phyloP scores from a whole-genome alignment of 2,797 vertebrate genomes.

The Melanotaenia nigrans region DNA sequence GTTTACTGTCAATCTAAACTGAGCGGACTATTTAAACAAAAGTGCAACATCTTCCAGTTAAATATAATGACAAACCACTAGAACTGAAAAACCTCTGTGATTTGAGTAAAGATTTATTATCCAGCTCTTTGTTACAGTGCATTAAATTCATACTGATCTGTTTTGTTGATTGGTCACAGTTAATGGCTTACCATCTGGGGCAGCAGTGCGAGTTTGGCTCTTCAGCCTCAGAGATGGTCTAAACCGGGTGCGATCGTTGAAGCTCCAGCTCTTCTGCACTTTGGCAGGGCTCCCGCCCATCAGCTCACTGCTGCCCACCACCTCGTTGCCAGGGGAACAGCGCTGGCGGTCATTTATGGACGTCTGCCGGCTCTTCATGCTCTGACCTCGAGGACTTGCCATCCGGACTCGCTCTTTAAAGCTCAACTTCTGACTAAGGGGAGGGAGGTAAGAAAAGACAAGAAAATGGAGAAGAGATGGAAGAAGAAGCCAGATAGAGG shows the following conservation, averaged over 20 bases:
- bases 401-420: slow-evolving; percentile 98
- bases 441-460: background rate
- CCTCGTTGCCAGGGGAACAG: slow-evolving; percentile 86
- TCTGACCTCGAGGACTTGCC: slow-evolving; percentile 97
- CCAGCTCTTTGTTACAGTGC: background rate
- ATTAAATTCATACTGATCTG: too few relatives aligned
- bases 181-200: slow-evolving; percentile 87
- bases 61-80: background rate
- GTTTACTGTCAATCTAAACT: too few relatives aligned
- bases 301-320: slow-evolving; percentile 72
- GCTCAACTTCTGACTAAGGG: slow-evolving; percentile 94
- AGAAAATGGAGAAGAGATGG: background rate
- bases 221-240: slow-evolving; percentile 94
- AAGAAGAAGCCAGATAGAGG: background rate
- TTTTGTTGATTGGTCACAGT: too few relatives aligned
- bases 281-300: slow-evolving; percentile 92
- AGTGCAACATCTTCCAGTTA: background rate
- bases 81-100: background rate
- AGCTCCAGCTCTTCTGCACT: slow-evolving; percentile 99
- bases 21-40: too few relatives aligned
- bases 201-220: slow-evolving; percentile 89
- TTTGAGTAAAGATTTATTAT: background rate
- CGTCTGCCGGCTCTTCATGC: slow-evolving; percentile 92
- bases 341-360: slow-evolving; percentile 89
- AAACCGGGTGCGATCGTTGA: slow-evolving; percentile 96